Evolutionary conservation across 2,113 vertebrate genomes (phyloP), one percentile per base, ranked within the genome.

Genomic region (Clarias batrachus): DNA sequence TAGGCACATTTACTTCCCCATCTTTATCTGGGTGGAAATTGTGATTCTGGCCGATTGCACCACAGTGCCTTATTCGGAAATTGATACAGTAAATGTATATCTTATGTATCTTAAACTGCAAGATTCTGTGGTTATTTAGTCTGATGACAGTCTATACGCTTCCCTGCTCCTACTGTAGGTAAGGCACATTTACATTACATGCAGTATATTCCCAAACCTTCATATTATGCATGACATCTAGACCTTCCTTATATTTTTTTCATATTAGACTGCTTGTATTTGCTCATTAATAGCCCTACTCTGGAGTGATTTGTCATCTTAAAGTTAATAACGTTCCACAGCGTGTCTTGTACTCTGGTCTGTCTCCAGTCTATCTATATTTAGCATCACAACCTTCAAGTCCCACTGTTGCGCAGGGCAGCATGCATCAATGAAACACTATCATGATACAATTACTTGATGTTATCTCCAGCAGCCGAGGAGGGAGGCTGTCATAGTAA

Each of bases 301-400:
- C 52, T 14, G 30, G 57, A 62, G 16, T 25, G 37, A 80, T 62
- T 62, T 59, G 27, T 30, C 21, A 56, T 59, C 27, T 33, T 79
- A 33, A 79, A 59, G 17, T 33, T 59, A 59, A 33, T 33, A 17
- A 19, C 3, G 48, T 48, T 48, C 48, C 27, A 33, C 21, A 30
- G 17, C 5, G 17, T 19, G 52, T 59, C 82, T 23, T 59, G 17
- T 68, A 16, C 62, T 41, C 30, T 33, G n/a, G 63, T 71, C 63
- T 54, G 59, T 59, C 65, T 81, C 10, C 41, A 60, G n/a, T 60
- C 16, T 27, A 33, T 54, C 76, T 81, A 41, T 63, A 27, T 81
- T 70, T 85, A 66, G 74, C 66, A 85, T 78, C 41, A 77, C 71
- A 77, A 77, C 48, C 37, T 54, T 77, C 83, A 63, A 85, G 83